These are phyloP conservation scores for Xestia rhomboidea DNA, from an alignment of 2,888 invertebrate species.

Conservation along the genomic window DNA sequence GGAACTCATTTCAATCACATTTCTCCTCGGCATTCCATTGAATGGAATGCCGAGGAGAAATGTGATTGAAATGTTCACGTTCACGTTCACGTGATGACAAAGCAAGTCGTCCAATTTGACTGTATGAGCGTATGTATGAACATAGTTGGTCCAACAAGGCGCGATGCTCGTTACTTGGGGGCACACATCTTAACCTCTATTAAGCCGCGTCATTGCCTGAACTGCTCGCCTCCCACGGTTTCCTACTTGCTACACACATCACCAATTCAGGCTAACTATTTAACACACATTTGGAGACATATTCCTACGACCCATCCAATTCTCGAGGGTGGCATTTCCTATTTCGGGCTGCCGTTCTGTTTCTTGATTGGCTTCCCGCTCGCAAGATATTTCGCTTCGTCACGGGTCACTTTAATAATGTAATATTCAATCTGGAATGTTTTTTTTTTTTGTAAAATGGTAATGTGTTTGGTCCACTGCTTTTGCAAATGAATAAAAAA, in stretches of 20 bases:
- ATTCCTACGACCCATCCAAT: conserved; percentile 70
- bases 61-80: too few species aligned
- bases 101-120: conserved; percentile 80
- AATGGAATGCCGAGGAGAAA: too few species aligned
- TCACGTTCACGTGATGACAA: conserved; percentile 63
- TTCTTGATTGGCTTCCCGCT: conserved; percentile 68
- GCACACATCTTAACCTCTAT: conserved; percentile 89
- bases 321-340: conserved; percentile 74
- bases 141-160: conserved; percentile 81
- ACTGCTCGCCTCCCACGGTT: conserved; percentile 84
- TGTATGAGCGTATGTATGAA: conserved; percentile 53
- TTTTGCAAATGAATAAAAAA: conserved; percentile 24
- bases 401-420: conserved; percentile 47
- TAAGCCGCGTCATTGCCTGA: conserved; percentile 83
- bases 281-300: conserved; percentile 72
- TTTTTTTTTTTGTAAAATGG: conserved; percentile 31
- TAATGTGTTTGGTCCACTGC: conserved; percentile 17
- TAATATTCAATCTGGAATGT: conserved; percentile 15
- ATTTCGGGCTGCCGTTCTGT: conserved; percentile 56
- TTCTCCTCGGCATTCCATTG: conserved; percentile 43
- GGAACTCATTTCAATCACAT: conserved; percentile 54
- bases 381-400: conserved; percentile 51
- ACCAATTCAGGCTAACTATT: conserved; percentile 82
- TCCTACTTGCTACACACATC: conserved; percentile 79
- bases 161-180: conserved; percentile 83